Percentiles rank a stretch among this genome's conserved stretches.
phyloP scores from a whole-genome alignment of 2,797 vertebrate species.

The Podarcis siculus region DNA sequence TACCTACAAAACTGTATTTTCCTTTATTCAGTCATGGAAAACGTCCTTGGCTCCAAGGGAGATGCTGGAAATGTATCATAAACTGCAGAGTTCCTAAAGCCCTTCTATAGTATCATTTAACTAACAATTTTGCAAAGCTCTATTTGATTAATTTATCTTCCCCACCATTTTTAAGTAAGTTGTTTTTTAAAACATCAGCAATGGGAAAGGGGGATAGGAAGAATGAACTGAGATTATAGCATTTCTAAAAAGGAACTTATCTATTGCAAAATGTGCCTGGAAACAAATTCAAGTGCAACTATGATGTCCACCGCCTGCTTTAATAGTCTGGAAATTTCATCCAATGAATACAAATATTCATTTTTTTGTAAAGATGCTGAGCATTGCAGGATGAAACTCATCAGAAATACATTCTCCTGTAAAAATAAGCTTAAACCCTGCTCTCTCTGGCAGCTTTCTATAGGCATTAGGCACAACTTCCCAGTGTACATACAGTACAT shows the following conservation, averaged over 20 bases:
- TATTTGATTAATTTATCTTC: neutral
- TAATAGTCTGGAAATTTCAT: neutral
- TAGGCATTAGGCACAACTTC: neutral
- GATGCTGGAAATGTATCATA: slow-evolving; percentile 1
- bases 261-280: neutral
- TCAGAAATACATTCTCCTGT: neutral
- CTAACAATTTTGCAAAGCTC: no score
- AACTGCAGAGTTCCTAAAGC: neutral
- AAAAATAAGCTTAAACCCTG: neutral
- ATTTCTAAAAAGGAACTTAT: neutral
- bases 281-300: neutral
- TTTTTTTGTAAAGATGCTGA: neutral
- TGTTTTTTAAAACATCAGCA: neutral
- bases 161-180: neutral
- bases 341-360: neutral
- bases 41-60: slow-evolving; percentile 30
- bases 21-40: slow-evolving; percentile 30
- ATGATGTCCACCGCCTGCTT: neutral
- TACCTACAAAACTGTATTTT: neutral
- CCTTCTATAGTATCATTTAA: neutral
- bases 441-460: neutral
- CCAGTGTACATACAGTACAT: neutral
- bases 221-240: neutral
- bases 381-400: neutral
- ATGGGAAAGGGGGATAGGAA: neutral